Evolutionary conservation across 2,888 invertebrate species (phyloP).

Genomic region (Ochropacha duplaris): DNA sequence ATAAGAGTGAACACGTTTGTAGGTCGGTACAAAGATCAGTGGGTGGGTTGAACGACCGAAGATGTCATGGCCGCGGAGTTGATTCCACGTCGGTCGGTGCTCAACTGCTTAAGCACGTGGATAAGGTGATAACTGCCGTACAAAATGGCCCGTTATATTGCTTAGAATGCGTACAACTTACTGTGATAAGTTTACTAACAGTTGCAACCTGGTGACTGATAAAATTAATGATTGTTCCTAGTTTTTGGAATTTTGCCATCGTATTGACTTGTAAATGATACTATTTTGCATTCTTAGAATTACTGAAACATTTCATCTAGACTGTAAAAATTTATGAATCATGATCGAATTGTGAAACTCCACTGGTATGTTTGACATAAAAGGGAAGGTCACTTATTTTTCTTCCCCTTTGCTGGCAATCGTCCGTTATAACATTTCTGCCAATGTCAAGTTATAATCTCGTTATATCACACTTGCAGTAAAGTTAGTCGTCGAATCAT

Average conservation of each 20-base stretch:
- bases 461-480: too few species aligned
- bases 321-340: too few species aligned
- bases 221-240: not conserved
- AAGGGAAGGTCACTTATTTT: not conserved
- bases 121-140: conserved; percentile 40
- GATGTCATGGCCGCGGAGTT: conserved; percentile 65
- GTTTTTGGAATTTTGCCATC: not conserved
- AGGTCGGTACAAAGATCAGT: conserved; percentile 64
- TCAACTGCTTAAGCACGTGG: conserved; percentile 37
- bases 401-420: too few species aligned
- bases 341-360: too few species aligned
- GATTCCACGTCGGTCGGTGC: conserved; percentile 8
- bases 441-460: too few species aligned
- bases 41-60: conserved; percentile 67
- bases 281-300: too few species aligned
- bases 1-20: conserved; percentile 49
- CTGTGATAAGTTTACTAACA: not conserved
- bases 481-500: too few species aligned
- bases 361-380: not conserved
- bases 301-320: too few species aligned
- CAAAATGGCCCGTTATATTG: conserved; percentile 30
- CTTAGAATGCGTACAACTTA: conserved; percentile 18
- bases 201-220: not conserved
- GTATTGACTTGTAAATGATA: too few species aligned
- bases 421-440: too few species aligned